These are phyloP conservation scores for Leptocoma aspasia DNA, from an alignment of 2,113 vertebrate genomes.

Conservation along the genomic window DNA sequence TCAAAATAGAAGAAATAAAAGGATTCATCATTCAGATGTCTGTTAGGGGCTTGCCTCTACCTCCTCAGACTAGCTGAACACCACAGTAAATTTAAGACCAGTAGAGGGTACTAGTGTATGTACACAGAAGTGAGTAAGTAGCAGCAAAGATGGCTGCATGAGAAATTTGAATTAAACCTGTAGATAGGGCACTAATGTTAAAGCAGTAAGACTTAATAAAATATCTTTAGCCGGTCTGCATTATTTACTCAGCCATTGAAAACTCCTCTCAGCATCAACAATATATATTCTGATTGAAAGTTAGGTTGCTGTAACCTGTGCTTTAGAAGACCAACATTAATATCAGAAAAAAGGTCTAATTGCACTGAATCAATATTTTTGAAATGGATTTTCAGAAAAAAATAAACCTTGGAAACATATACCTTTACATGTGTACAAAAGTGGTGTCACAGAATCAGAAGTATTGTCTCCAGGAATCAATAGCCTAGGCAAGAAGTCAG, in stretches of 20 bases:
- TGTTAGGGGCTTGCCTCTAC: neutral
- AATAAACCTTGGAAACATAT: neutral
- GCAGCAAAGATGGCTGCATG: conserved; percentile 25
- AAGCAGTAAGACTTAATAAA: neutral
- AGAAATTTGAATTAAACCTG: neutral
- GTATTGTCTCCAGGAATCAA: neutral
- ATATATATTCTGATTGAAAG: neutral
- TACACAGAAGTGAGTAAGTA: neutral
- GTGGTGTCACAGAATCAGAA: neutral
- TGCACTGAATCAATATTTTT: neutral
- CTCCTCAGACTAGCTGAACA: neutral
- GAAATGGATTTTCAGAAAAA: neutral
- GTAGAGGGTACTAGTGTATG: conserved; percentile 36
- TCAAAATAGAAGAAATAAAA: neutral
- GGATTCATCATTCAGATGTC: neutral
- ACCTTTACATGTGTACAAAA: neutral
- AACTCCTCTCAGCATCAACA: neutral
- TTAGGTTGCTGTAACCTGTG: neutral
- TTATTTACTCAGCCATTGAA: neutral
- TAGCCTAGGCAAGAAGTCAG: neutral
- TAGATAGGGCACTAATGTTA: neutral
- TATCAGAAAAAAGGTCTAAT: neutral
- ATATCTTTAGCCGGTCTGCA: neutral
- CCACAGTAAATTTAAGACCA: neutral
- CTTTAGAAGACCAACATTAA: neutral